These are phyloP conservation scores for Babylonia areolata DNA, from an alignment of 1,140 invertebrate species.

Conservation along the genomic window DNA sequence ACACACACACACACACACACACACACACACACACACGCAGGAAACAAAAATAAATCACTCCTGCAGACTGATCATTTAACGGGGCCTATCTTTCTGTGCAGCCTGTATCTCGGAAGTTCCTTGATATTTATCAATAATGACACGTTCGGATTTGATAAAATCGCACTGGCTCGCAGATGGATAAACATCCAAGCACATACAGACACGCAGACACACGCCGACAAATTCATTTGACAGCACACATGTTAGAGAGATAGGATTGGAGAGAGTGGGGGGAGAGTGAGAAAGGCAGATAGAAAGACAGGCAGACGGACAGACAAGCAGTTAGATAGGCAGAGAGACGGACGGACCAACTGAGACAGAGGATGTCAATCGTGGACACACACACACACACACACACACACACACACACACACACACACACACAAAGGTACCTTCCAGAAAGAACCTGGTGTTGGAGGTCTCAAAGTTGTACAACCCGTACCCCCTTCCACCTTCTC, in stretches of 20 bases:
- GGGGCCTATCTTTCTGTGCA: too few relatives aligned
- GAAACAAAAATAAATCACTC: not conserved
- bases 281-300: not conserved
- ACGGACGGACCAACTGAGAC: not conserved
- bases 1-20: not conserved
- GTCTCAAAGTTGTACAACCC: conserved; percentile 60
- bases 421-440: conserved; percentile 59
- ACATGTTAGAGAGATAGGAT: not conserved
- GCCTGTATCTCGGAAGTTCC: too few relatives aligned
- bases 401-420: not conserved
- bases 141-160: too few relatives aligned
- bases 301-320: not conserved
- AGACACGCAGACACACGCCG: not conserved
- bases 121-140: too few relatives aligned
- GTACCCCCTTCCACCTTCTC: too few relatives aligned
- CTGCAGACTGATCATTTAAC: not conserved
- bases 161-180: too few relatives aligned
- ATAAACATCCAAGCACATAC: not conserved
- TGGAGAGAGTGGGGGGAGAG: not conserved
- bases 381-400: not conserved
- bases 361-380: too few relatives aligned
- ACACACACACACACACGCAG: not conserved
- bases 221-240: not conserved
- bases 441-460: conserved; percentile 56
- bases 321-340: not conserved